Percentiles rank a stretch among this genome's conserved stretches.
Conservation (phyloP, 2,888 invertebrate species). For the Dusona sp. region DNA sequence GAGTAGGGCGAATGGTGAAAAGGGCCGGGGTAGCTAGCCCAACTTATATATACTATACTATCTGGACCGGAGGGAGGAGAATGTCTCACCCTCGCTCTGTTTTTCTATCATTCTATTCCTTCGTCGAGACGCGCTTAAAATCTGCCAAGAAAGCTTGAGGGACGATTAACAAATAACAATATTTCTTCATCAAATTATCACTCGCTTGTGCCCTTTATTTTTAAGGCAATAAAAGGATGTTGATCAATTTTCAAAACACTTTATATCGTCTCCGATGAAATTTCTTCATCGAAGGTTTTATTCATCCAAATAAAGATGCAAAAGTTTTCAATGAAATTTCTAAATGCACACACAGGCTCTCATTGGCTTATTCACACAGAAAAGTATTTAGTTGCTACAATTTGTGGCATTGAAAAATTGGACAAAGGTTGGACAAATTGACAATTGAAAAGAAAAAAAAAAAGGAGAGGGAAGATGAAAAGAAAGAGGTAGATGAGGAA, state of each 20-base stretch:
- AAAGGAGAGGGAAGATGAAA: slow-evolving; percentile 42
- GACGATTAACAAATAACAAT: not conserved
- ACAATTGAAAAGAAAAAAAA: not conserved
- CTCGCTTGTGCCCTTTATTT: not conserved
- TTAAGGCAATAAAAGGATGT: not conserved
- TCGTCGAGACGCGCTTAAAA: slow-evolving; percentile 59
- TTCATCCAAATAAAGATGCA: too few species aligned
- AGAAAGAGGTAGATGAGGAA: slow-evolving; percentile 33
- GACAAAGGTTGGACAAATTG: slow-evolving; percentile 20
- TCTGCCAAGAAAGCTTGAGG: slow-evolving; percentile 53
- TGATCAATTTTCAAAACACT: not conserved
- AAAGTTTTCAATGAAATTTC: too few species aligned
- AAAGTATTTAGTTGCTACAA: not conserved
- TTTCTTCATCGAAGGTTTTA: not conserved
- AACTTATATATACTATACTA: slow-evolving; percentile 41
- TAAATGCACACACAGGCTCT: not conserved
- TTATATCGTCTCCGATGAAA: not conserved
- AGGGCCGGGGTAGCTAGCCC: slow-evolving; percentile 21
- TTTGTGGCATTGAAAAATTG: not conserved
- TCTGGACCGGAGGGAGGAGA: slow-evolving; percentile 62
- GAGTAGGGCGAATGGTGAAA: slow-evolving; percentile 19
- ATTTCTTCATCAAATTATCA: not conserved
- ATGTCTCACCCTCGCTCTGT: slow-evolving; percentile 15
- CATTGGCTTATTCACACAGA: not conserved
- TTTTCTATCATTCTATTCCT: slow-evolving; percentile 49